These are phyloP conservation scores for Leptinotarsa texana DNA, from an alignment of 1,140 invertebrate genomes.

Conservation along the genomic window DNA sequence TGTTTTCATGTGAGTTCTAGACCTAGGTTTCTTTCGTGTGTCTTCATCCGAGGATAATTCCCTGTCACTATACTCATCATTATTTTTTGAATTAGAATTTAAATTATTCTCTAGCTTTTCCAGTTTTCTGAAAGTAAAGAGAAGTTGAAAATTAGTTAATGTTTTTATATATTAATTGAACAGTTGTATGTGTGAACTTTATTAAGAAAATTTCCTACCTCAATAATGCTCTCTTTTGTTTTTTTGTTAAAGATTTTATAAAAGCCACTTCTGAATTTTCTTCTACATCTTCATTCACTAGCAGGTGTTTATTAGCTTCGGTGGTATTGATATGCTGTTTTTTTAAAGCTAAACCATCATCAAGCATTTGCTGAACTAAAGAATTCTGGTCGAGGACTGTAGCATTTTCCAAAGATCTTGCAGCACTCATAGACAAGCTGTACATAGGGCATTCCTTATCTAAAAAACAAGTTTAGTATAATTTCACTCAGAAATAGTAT, in stretches of 20 bases:
- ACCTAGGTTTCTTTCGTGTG: neutral
- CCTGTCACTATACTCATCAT: conserved; percentile 52
- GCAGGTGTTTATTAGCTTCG: conserved; percentile 30
- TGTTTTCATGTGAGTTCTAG: neutral
- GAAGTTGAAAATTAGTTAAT: too few species aligned
- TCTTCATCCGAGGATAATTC: conserved; percentile 18
- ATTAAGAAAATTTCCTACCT: too few species aligned
- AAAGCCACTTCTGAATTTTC: conserved; percentile 75
- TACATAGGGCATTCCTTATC: conserved; percentile 94
- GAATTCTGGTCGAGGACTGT: conserved; percentile 69
- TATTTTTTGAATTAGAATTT: conserved; percentile 48
- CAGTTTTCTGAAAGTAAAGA: conserved; percentile 64
- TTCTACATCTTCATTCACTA: conserved; percentile 61
- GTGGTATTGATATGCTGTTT: conserved; percentile 63
- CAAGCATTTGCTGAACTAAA: conserved; percentile 87
- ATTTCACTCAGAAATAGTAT: too few species aligned
- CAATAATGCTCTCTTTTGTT: conserved; percentile 80
- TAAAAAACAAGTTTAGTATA: too few species aligned
- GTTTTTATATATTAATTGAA: too few species aligned
- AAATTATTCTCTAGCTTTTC: conserved; percentile 72
- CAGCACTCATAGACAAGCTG: conserved; percentile 76
- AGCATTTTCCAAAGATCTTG: conserved; percentile 63
- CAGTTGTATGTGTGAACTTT: too few species aligned
- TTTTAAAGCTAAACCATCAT: conserved; percentile 89
- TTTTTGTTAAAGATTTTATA: conserved; percentile 65